phyloP scores from a whole-genome alignment of 2,888 invertebrate genomes.

The Eudemis profundana region DNA sequence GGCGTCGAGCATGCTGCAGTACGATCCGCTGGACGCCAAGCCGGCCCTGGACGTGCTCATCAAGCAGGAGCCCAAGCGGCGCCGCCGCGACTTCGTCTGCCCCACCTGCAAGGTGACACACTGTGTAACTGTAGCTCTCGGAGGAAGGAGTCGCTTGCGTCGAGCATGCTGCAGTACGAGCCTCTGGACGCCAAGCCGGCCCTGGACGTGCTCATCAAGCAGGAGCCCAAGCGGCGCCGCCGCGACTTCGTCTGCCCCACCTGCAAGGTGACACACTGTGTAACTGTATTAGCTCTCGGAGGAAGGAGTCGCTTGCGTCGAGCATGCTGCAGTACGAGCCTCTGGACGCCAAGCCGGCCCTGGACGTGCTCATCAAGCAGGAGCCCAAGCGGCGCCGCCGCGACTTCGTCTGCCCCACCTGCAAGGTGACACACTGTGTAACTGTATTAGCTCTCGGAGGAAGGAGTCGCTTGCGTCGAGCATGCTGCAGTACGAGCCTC shows the following conservation, averaged over 20 bases:
- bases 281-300: too few species aligned
- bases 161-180: constrained; percentile 68
- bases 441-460: too few species aligned
- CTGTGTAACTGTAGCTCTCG: background rate
- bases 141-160: too few species aligned
- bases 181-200: constrained; percentile 75
- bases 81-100: constrained; percentile 69
- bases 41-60: constrained; percentile 72
- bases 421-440: constrained; percentile 66
- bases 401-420: constrained; percentile 74
- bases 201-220: constrained; percentile 81
- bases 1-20: constrained; percentile 61
- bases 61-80: constrained; percentile 72
- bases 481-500: constrained; percentile 68
- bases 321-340: constrained; percentile 69
- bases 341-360: constrained; percentile 77
- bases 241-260: constrained; percentile 74
- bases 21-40: constrained; percentile 70
- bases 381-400: constrained; percentile 65
- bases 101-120: constrained; percentile 73
- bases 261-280: constrained; percentile 67
- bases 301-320: too few species aligned
- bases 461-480: too few species aligned
- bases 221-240: constrained; percentile 66
- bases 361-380: constrained; percentile 80